Base-by-base conservation (phyloP, 1,140 invertebrate species). In the Procambarus virginalis region DNA sequence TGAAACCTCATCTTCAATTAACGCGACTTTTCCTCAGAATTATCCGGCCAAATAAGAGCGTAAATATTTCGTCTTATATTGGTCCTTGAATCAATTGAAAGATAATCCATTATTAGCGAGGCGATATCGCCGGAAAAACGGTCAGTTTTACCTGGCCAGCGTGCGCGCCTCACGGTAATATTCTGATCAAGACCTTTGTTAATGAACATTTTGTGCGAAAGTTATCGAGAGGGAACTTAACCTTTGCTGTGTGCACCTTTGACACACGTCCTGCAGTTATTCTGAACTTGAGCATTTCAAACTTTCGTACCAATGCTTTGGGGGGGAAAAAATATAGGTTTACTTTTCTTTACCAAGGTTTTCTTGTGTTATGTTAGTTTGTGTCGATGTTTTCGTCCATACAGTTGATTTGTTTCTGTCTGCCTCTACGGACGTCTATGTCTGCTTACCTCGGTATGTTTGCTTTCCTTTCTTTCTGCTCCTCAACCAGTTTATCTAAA, bases 21-120 rank as follows among this genome's bases (percentile, higher is more conserved):
- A 85, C 83, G 76, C 51, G 83, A 85, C 83, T 85, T 81, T 81
- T 60, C 55, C 9, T 81, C 51, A 12, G 55, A 34, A 34, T 81
- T 81, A 60, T 60, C 20, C 34, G 10, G 14, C 49, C 49, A 60
- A 78, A 84, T 84, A 73, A 84, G 68, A 22, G 22, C 70, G 70
- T 68, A 84, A 84, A 86, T 76, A 86, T 78, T 76, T 86, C 73
- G 78, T 86, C 84, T 86, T 86, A 86, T 86, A 86, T 86, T 86
- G 84, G 84, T 46, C 55, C 84, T 86, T 73, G 84, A 86, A 86
- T 86, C 84, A 86, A 86, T 86, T 86, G 84, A 78, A 86, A 86
- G 73, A 78, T 64, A 86, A 86, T 78, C 84, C 84, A 86, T 86
- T 86, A 77, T 86, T 86, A 86, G 75, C 84, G 73, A 86, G 4